Percentiles rank a stretch among this genome's conserved stretches.
These are phyloP conservation scores for Coenonympha glycerion DNA, from an alignment of 2,888 invertebrate species.

Conservation along the genomic window DNA sequence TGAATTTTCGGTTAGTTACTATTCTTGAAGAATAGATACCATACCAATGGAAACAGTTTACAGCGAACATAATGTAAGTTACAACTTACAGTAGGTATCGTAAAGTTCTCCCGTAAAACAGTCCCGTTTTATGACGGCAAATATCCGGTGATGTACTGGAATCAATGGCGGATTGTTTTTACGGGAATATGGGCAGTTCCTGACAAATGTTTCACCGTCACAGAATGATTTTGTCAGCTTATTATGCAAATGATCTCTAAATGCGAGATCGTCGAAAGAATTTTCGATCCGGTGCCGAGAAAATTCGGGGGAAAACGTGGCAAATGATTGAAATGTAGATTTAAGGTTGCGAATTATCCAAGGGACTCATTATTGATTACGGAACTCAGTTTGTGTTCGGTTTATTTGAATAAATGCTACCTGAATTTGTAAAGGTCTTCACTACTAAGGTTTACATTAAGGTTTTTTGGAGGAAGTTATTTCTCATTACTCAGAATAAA, in stretches of 20 bases:
- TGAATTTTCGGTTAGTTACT: no score
- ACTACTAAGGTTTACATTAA: no score
- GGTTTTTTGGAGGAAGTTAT: no score
- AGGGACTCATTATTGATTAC: neutral
- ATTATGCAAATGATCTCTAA: constrained; percentile 2
- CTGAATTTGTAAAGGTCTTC: no score
- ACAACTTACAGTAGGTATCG: constrained; percentile 10
- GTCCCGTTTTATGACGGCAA: constrained; percentile 11
- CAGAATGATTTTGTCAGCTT: neutral
- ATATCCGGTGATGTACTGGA: constrained; percentile 15
- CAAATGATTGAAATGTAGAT: neutral
- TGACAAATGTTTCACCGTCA: constrained; percentile 12
- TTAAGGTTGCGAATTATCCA: neutral
- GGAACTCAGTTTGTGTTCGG: neutral
- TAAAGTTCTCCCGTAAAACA: constrained; percentile 19
- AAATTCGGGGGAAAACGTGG: neutral
- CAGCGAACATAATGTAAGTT: constrained; percentile 9
- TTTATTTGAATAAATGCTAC: no score
- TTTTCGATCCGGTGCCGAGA: neutral
- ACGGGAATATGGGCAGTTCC: constrained; percentile 7
- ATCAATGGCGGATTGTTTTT: constrained; percentile 14
- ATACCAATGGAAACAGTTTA: neutral
- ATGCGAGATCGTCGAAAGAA: neutral
- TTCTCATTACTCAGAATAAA: no score
- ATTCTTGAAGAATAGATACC: neutral